Percentiles rank a stretch among this genome's conserved stretches.
These are phyloP conservation scores for Kuschelorhynchus macadamiae DNA, from an alignment of 2,888 invertebrate genomes.

Conservation along the genomic window DNA sequence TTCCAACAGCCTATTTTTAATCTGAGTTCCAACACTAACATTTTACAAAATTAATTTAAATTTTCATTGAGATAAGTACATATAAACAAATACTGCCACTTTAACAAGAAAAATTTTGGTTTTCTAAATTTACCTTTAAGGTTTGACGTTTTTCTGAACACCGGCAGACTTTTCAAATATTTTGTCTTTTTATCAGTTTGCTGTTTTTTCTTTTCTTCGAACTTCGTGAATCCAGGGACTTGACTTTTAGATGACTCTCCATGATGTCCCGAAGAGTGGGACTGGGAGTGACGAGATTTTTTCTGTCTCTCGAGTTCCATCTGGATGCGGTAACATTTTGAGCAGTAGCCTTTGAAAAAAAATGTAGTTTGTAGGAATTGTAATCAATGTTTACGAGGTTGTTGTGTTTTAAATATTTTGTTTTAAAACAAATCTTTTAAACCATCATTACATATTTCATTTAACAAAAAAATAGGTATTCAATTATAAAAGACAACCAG, in stretches of 20 bases:
- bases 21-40: too few species aligned
- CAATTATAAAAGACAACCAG: too few species aligned
- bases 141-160: slow-evolving; percentile 80
- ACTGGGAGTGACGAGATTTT: slow-evolving; percentile 52
- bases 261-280: slow-evolving; percentile 25
- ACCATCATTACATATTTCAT: too few species aligned
- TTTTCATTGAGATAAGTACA: too few species aligned
- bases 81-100: too few species aligned
- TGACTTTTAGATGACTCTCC: slow-evolving; percentile 56
- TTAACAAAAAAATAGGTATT: too few species aligned
- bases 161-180: slow-evolving; percentile 76
- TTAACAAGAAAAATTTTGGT: too few species aligned
- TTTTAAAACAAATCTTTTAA: too few species aligned
- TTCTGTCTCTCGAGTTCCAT: slow-evolving; percentile 75
- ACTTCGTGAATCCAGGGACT: slow-evolving; percentile 80
- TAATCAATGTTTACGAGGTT: not conserved
- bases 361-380: not conserved
- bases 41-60: too few species aligned
- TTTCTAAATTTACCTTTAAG: slow-evolving; percentile 71
- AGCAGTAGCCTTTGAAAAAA: slow-evolving; percentile 82
- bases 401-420: too few species aligned
- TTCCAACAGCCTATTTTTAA: too few species aligned
- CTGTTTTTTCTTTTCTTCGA: slow-evolving; percentile 88
- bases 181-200: slow-evolving; percentile 77
- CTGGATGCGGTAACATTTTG: slow-evolving; percentile 92